These are phyloP conservation scores for Diachasma alloeum DNA, from an alignment of 1,140 invertebrate species.

Conservation along the genomic window DNA sequence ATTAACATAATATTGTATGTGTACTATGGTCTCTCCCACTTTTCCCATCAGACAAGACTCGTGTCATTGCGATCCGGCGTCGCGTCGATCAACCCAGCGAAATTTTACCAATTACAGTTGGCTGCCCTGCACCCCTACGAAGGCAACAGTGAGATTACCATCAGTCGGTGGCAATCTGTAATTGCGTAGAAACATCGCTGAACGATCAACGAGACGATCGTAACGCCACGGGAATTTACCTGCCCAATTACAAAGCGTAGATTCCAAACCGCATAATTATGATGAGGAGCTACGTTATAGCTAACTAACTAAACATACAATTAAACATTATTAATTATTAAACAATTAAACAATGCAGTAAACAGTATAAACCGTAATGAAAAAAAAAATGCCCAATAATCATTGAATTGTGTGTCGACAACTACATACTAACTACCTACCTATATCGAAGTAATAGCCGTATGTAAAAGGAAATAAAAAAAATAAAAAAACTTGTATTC, in stretches of 20 bases:
- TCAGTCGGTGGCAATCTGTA: not conserved
- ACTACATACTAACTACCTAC: conserved; percentile 67
- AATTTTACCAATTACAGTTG: not conserved
- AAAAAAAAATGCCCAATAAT: conserved; percentile 58
- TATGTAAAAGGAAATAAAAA: conserved; percentile 62
- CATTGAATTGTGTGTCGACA: conserved; percentile 67
- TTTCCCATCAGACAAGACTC: conserved; percentile 53
- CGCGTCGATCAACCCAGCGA: conserved; percentile 35
- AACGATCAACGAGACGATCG: conserved; percentile 13
- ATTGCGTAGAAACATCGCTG: not conserved
- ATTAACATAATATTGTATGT: conserved; percentile 65
- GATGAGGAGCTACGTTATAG: conserved; percentile 62
- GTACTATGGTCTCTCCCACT: conserved; percentile 68
- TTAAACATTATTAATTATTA: conserved; percentile 67
- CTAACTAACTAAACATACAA: conserved; percentile 66
- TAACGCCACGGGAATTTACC: conserved; percentile 4
- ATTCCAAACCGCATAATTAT: conserved; percentile 64
- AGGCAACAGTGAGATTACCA: not conserved
- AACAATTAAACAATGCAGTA: conserved; percentile 65
- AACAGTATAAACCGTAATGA: conserved; percentile 64
- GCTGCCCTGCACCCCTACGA: no score
- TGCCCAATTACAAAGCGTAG: conserved; percentile 58
- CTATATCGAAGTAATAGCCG: conserved; percentile 68
- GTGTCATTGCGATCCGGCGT: conserved; percentile 39
- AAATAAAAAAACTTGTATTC: conserved; percentile 63